phyloP scores from a whole-genome alignment of 2,113 vertebrate species.

The Brachirus orientalis region DNA sequence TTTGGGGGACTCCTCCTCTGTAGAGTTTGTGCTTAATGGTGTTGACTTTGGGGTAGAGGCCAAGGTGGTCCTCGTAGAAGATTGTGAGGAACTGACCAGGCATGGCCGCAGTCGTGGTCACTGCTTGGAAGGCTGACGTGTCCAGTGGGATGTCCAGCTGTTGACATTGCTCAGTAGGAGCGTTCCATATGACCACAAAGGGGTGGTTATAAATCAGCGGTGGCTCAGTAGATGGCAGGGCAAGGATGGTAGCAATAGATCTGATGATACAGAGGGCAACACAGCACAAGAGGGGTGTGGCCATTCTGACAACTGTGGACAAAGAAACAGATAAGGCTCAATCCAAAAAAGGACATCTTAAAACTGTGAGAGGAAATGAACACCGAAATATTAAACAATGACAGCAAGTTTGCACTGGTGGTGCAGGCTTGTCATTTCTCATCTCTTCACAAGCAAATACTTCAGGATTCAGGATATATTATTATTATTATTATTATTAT shows the following conservation, averaged over 20 bases:
- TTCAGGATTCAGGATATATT: no score
- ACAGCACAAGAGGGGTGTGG: slow-evolving; percentile 10
- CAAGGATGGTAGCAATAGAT: neutral
- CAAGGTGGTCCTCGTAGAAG: slow-evolving; percentile 89
- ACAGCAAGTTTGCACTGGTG: no score
- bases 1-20: slow-evolving; percentile 87
- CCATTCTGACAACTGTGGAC: slow-evolving; percentile 27
- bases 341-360: no score
- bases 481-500: no score
- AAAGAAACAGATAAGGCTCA: neutral
- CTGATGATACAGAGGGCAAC: slow-evolving; percentile 38
- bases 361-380: no score
- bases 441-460: no score
- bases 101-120: slow-evolving; percentile 76
- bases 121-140: slow-evolving; percentile 80
- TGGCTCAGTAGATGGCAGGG: slow-evolving; percentile 67
- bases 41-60: slow-evolving; percentile 87
- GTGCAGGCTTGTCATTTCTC: no score
- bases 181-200: slow-evolving; percentile 88
- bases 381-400: no score
- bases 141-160: slow-evolving; percentile 77
- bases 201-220: slow-evolving; percentile 78
- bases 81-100: slow-evolving; percentile 84
- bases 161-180: slow-evolving; percentile 83
- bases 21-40: slow-evolving; percentile 25